Evolutionary conservation across 2,888 invertebrate genomes (phyloP), one percentile per base, ranked within the genome.

Genomic region (Tuberolachnus salignus): DNA sequence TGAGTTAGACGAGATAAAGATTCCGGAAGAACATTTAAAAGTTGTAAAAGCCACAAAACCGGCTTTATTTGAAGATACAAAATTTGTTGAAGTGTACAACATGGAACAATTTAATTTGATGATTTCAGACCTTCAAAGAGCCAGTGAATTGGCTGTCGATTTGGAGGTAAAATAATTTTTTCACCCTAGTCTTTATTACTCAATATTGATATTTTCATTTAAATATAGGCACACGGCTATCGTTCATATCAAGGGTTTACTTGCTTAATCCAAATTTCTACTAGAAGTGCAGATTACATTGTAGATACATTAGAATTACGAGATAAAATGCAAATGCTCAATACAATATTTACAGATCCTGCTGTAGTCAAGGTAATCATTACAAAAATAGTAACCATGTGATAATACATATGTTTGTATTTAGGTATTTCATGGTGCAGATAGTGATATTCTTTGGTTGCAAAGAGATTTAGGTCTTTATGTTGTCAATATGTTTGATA

Each of bases 401-500:
- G 3, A 6, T 34, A 3, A 34, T 34, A 34, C 6, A 6, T 4
- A 6, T 34, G 34, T 4, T 34, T 82, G 81, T 81, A 82, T 83
- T 8, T 84, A 92, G 93, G 89, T 97, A 8, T 92, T 99, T 83
- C 99, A 99, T 85, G 98, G 98, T 13, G 94, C 95, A 0, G 92
- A 93, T 80, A 87, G 85, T 81, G 98, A 99, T 84, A 88, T 99
- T 21, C 87, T 91, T 49, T 99, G 99, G 98, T 87, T 99, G 46
- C 99, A 99, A 85, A 88, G 96, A 19, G 99, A 99, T 88, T 90
- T 98, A 80, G 94, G 96, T 0, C 85, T 99, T 1, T 99, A 99
- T 85, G 87, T 99, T 3, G 97, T 99, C 0, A 97, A 98, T 83
- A 90, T 99, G 91, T 98, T 99, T 85, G 99, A 99, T 86, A 99